Conservation (phyloP, 2,113 vertebrate species). For the Ctenomys sociabilis region DNA sequence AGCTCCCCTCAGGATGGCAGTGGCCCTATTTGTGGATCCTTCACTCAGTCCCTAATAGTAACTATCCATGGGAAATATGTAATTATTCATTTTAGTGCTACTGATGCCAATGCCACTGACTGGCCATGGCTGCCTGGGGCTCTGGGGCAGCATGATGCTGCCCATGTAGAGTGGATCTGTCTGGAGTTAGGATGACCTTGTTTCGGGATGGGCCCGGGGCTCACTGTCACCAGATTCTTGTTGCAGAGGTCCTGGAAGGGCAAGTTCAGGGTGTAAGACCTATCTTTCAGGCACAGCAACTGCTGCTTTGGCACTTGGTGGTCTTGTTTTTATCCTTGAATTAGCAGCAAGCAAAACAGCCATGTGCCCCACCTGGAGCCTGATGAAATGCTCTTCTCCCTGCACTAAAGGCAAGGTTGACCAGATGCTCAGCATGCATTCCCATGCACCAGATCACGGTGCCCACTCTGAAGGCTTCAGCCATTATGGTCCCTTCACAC, state of each 20-base stretch:
- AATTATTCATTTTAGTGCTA: slow-evolving; percentile 78
- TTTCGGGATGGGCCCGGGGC: not conserved
- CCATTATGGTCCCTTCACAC: not conserved
- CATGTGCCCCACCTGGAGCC: fast-evolving
- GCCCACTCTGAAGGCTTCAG: not conserved
- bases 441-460: not conserved
- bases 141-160: fast-evolving
- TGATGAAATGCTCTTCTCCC: not conserved
- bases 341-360: not conserved
- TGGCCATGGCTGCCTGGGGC: not conserved
- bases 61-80: slow-evolving; percentile 57
- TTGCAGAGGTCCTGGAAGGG: not conserved
- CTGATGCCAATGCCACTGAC: not conserved
- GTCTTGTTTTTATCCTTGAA: not conserved
- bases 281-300: not conserved
- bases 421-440: fast-evolving
- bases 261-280: not conserved
- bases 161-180: not conserved
- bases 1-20: slow-evolving; percentile 9
- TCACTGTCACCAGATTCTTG: not conserved
- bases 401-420: not conserved
- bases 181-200: slow-evolving; percentile 45
- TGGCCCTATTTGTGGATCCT: slow-evolving; percentile 57
- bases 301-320: not conserved
- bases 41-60: slow-evolving; percentile 65